Percentiles rank a stretch among this genome's conserved stretches.
Evolutionary conservation across 2,888 invertebrate genomes (phyloP).

Genomic region (Ephialtes manifestator): DNA sequence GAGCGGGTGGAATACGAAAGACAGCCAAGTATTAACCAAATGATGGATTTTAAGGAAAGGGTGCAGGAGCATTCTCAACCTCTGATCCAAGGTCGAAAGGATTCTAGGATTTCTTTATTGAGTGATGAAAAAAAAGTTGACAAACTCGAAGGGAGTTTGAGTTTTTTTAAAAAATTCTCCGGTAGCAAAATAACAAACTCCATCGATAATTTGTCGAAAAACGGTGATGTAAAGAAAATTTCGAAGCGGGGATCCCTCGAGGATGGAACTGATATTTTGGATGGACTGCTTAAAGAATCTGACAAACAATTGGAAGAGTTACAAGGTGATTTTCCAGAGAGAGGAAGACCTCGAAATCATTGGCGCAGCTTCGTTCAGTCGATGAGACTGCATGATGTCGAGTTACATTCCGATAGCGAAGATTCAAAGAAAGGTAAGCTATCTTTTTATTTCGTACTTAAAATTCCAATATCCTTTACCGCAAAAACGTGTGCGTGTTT

Average conservation of each 20-base stretch:
- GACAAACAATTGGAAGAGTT: conserved; percentile 79
- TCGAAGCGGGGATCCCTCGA: conserved; percentile 53
- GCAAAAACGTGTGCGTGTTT: too few relatives aligned
- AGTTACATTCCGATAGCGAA: conserved; percentile 81
- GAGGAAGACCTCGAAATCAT: conserved; percentile 78
- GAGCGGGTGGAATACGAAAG: neutral
- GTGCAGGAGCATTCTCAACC: conserved; percentile 59
- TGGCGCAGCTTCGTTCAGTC: conserved; percentile 82
- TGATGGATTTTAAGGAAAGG: conserved; percentile 32
- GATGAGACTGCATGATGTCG: conserved; percentile 80
- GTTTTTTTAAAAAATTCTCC: conserved; percentile 6
- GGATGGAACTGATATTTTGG: conserved; percentile 80
- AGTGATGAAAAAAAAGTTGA: conserved; percentile 28
- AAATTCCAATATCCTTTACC: neutral
- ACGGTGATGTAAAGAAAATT: neutral
- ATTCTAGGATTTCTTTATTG: conserved; percentile 48
- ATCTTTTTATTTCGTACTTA: neutral
- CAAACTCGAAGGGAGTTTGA: neutral
- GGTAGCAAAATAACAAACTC: conserved; percentile 6
- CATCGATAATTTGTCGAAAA: conserved; percentile 28
- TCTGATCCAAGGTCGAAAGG: conserved; percentile 61
- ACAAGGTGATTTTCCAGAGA: conserved; percentile 75
- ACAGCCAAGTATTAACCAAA: conserved; percentile 13
- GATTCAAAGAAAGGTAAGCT: conserved; percentile 80
- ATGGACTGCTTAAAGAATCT: conserved; percentile 81